Base-by-base conservation (phyloP, 2,113 vertebrate genomes). In the Cygnus buccinator region DNA sequence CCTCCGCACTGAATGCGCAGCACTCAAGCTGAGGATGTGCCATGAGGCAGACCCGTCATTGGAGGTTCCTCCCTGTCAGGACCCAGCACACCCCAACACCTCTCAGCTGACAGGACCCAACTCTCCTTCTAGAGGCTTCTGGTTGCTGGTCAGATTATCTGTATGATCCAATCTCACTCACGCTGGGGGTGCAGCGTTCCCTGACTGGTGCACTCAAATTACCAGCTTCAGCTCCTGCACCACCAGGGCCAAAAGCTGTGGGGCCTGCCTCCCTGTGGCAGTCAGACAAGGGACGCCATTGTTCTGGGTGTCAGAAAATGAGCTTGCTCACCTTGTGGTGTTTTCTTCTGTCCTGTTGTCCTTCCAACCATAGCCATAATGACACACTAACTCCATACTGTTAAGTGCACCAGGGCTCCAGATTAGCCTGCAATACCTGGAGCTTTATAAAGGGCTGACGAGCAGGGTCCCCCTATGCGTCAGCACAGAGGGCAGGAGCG, bases 11-110 rank as follows among this genome's bases (percentile, higher is more conserved):
- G 1, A 43, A 28, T 0, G 21, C 29, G 65, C 37, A 10, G 39
- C 2, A 0, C 41, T 20, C 0, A 5, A 14, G 41, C 22, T 10
- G 13, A 0, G 0, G 17, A 41, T 16, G 21, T 35, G 33, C 21
- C 13, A 0, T 1, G 37, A 46, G 23, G 33, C 43, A 14, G 43
- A 28, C 23, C 25, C 2, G 39, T 15, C 2, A 0, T 28, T 2
- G 1, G 37, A 3, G 0, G 29, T 33, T 58, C 77, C 50, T 3
- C 46, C 46, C 46, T 21, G 10, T 19, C 46, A 11, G 46, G 46
- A 48, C 20, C 8, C 5, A 7, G 11, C n/a, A 3, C 3, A 1
- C n/a, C 29, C 41, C 31, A 18, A 25, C 2, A 0, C 26, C 26
- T 43, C 31, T 63, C 57, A 12, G 41, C n/a, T 25, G 37, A 17